Percentiles rank a stretch among this genome's conserved stretches.
Conservation (phyloP, 2,797 vertebrate species). For the Hydrocynus forskahlii region DNA sequence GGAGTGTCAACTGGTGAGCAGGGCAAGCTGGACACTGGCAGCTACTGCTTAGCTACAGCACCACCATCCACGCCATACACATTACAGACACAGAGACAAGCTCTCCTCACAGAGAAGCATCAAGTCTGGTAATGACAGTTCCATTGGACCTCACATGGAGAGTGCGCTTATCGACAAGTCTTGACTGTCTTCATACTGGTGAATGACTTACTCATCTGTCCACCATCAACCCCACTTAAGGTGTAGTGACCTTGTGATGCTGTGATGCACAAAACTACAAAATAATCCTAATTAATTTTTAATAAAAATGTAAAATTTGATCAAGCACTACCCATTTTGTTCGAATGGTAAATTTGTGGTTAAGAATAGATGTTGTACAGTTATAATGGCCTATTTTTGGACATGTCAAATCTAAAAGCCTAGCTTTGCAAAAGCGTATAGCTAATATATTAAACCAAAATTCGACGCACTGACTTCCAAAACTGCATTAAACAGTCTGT, state of each 20-base stretch:
- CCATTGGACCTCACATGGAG: not conserved
- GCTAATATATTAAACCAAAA: no score
- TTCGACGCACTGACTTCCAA: no score
- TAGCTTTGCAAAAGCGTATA: no score
- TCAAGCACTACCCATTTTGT: not conserved
- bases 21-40: conserved; percentile 76
- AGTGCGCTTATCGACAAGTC: conserved; percentile 1
- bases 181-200: not conserved
- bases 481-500: no score
- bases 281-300: no score
- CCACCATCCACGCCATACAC: conserved; percentile 66
- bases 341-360: no score
- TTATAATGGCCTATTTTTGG: no score
- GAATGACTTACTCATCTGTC: not conserved
- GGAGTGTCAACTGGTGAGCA: conserved; percentile 90
- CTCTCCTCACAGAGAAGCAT: conserved; percentile 59
- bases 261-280: not conserved
- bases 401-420: no score
- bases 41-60: conserved; percentile 73
- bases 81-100: conserved; percentile 62
- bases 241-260: not conserved
- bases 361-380: no score
- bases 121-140: conserved; percentile 43
- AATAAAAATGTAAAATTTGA: no score
- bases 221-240: not conserved